phyloP scores from a whole-genome alignment of 2,113 vertebrate genomes.

The Pseudorectes ferrugineus region DNA sequence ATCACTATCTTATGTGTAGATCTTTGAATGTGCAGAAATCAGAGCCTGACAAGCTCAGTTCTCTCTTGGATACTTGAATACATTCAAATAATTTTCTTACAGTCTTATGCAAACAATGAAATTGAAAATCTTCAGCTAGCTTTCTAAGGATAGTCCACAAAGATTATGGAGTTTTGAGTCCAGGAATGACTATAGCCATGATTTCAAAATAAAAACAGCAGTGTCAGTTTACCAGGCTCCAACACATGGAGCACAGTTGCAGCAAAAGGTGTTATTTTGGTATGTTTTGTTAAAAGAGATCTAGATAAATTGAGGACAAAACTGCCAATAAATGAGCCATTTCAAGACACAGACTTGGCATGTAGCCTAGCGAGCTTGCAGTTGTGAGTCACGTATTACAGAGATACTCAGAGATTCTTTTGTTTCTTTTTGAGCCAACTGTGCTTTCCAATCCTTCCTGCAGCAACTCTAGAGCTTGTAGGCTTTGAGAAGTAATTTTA shows the following conservation, averaged over 20 bases:
- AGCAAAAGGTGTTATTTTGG: not conserved
- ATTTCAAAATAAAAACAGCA: not conserved
- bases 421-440: not conserved
- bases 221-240: not conserved
- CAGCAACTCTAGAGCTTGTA: not conserved
- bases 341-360: not conserved
- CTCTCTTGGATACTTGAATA: not conserved
- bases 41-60: not conserved
- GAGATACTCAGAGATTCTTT: not conserved
- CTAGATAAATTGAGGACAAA: not conserved
- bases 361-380: not conserved
- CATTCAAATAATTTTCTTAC: not conserved
- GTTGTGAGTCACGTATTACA: not conserved
- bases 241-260: not conserved
- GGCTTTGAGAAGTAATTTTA: not conserved
- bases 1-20: not conserved
- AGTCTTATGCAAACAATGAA: not conserved
- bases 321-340: not conserved
- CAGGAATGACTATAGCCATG: not conserved
- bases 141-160: not conserved
- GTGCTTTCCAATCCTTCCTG: not conserved
- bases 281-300: not conserved
- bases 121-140: not conserved
- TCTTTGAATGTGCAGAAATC: not conserved
- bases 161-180: not conserved